Conservation (phyloP, 35 echinoderm and acorn worm species). For the Heliocidaris tuberculata region DNA sequence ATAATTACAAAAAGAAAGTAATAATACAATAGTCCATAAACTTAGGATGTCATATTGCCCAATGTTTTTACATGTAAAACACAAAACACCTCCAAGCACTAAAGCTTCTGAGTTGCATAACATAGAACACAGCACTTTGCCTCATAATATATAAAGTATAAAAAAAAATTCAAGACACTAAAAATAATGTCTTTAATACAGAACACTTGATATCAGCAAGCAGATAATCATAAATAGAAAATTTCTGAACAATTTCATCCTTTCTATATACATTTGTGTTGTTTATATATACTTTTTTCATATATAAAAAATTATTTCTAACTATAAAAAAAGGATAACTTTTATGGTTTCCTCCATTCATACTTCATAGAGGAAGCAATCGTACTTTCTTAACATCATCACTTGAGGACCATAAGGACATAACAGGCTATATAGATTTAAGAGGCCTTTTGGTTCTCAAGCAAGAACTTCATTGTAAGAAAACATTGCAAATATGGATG, state of each 20-base stretch:
- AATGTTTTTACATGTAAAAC: slow-evolving; percentile 12
- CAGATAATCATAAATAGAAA: slow-evolving; percentile 6
- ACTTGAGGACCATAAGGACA: not conserved
- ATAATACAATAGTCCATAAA: not conserved
- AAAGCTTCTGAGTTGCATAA: not conserved
- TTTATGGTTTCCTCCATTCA: not conserved
- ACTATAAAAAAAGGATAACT: not conserved
- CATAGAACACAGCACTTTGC: not conserved
- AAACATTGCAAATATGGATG: not conserved
- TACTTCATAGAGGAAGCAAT: not conserved
- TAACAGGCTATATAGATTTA: not conserved
- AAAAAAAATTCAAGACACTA: not conserved
- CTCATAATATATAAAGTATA: not conserved
- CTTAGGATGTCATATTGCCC: slow-evolving; percentile 3
- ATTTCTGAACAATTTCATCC: not conserved
- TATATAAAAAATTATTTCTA: not conserved
- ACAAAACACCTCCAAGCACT: not conserved
- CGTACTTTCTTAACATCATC: not conserved
- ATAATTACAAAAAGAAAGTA: not conserved
- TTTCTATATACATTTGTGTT: slow-evolving; percentile 8
- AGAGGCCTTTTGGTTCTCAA: not conserved
- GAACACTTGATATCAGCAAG: not conserved
- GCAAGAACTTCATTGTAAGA: not conserved
- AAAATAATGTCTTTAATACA: slow-evolving; percentile 12
- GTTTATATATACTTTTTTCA: slow-evolving; percentile 13